A percentile compares a stretch with the other conserved stretches of the same genome.
Evolutionary conservation across 1,140 invertebrate species (phyloP).

Genomic region (Metaphire vulgaris): DNA sequence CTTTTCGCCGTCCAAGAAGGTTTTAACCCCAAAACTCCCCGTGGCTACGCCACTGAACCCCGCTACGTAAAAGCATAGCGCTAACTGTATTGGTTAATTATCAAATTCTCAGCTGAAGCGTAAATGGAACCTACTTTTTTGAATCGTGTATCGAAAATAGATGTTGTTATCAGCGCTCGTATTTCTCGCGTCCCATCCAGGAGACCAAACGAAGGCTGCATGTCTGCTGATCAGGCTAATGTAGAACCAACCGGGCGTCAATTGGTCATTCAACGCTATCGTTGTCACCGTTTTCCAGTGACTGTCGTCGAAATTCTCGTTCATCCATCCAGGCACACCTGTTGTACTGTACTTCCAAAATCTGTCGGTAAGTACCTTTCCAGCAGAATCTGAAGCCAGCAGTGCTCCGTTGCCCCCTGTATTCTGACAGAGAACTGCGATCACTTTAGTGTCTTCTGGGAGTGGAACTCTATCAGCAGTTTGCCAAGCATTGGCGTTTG

Average conservation of each 20-base stretch:
- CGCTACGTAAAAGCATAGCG: too few relatives aligned
- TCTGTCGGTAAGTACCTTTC: background rate
- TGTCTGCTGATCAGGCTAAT: background rate
- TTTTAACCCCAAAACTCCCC: too few relatives aligned
- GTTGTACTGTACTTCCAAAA: background rate
- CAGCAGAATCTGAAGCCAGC: background rate
- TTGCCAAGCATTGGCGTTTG: background rate
- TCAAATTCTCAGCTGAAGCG: too few relatives aligned
- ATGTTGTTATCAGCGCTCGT: background rate
- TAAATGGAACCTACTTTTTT: background rate
- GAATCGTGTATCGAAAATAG: background rate
- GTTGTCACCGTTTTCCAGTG: background rate
- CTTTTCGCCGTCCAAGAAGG: too few relatives aligned
- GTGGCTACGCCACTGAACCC: too few relatives aligned
- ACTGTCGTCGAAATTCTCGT: background rate
- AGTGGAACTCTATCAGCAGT: background rate
- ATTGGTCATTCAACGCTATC: background rate
- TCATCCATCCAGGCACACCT: background rate
- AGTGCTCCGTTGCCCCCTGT: background rate
- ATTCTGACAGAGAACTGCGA: background rate
- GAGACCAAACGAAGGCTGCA: background rate
- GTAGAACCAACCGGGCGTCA: background rate
- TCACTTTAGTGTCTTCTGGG: background rate
- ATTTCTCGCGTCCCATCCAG: background rate
- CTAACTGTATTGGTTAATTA: too few relatives aligned